Conservation (phyloP, 92 coral and sea anemone genomes). For the Porites divaricata region DNA sequence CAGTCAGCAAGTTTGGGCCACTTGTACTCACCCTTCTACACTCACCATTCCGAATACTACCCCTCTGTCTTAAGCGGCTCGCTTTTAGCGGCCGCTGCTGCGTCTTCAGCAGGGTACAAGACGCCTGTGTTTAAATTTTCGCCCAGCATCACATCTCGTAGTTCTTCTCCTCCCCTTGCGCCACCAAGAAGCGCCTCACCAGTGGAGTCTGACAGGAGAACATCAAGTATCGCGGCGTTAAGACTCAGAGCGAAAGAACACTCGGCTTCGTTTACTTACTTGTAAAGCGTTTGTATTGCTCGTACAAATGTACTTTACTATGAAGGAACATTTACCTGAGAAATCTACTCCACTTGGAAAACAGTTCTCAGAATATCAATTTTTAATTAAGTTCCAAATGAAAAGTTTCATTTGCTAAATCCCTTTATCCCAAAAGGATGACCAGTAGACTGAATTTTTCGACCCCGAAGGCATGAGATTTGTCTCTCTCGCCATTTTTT, state of each 20-base stretch:
- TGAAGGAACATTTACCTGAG: slow-evolving; percentile 1
- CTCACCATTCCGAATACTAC: slow-evolving; percentile 49
- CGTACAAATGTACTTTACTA: neutral
- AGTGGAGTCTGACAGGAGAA: slow-evolving; percentile 74
- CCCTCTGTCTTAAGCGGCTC: slow-evolving; percentile 61
- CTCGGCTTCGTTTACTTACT: slow-evolving; percentile 48
- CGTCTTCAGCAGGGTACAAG: slow-evolving; percentile 51
- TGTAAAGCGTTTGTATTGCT: neutral
- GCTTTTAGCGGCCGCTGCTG: slow-evolving; percentile 52
- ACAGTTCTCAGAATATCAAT: slow-evolving; percentile 19
- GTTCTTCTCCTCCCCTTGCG: slow-evolving; percentile 57
- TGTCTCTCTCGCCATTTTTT: neutral
- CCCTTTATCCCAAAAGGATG: neutral
- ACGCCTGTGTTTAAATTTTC: slow-evolving; percentile 68
- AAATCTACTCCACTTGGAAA: slow-evolving; percentile 14
- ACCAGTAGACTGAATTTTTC: neutral
- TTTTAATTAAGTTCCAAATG: slow-evolving; percentile 31
- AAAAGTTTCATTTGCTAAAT: slow-evolving; percentile 1
- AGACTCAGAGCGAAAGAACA: slow-evolving; percentile 93
- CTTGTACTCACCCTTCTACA: slow-evolving; percentile 49
- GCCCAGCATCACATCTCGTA: slow-evolving; percentile 46
- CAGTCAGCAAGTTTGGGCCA: slow-evolving; percentile 50
- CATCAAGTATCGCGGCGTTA: slow-evolving; percentile 89
- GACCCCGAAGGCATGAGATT: too few species aligned
- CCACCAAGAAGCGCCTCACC: slow-evolving; percentile 34